Conservation (phyloP, 2,888 invertebrate species). For the Yponomeuta plumbellus region DNA sequence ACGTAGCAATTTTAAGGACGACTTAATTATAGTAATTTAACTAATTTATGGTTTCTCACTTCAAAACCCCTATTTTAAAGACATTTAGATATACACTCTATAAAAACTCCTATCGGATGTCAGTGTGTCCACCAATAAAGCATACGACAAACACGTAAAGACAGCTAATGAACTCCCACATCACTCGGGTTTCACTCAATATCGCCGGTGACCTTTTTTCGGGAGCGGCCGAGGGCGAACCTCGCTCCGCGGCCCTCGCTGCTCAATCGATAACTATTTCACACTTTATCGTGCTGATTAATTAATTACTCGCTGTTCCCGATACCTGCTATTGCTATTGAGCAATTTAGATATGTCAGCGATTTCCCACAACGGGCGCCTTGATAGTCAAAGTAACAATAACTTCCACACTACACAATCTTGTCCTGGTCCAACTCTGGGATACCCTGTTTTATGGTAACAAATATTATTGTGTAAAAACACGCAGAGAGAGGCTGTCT, state of each 20-base stretch:
- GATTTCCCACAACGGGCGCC: background rate
- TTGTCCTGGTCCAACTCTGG: too few relatives aligned
- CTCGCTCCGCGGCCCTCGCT: background rate
- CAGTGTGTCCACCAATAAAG: background rate
- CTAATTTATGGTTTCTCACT: too few relatives aligned
- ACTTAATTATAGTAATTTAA: too few relatives aligned
- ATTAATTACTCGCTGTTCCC: background rate
- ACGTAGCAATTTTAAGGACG: too few relatives aligned
- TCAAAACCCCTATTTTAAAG: too few relatives aligned
- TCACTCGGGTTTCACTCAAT: slow-evolving; percentile 6
- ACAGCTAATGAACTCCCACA: background rate
- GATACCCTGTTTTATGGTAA: too few relatives aligned
- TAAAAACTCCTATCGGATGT: background rate
- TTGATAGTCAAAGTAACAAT: too few relatives aligned
- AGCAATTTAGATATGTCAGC: background rate
- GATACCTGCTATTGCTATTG: background rate
- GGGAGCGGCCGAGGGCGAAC: slow-evolving; percentile 9
- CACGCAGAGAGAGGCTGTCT: too few relatives aligned
- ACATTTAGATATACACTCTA: too few relatives aligned
- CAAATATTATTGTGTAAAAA: too few relatives aligned
- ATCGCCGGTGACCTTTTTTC: slow-evolving; percentile 11
- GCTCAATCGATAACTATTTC: slow-evolving; percentile 2
- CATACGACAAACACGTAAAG: background rate
- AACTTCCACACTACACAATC: too few relatives aligned
- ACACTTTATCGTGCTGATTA: background rate